Evolutionary conservation across 2,113 vertebrate genomes (phyloP).

Genomic region (Ceratotherium simum): DNA sequence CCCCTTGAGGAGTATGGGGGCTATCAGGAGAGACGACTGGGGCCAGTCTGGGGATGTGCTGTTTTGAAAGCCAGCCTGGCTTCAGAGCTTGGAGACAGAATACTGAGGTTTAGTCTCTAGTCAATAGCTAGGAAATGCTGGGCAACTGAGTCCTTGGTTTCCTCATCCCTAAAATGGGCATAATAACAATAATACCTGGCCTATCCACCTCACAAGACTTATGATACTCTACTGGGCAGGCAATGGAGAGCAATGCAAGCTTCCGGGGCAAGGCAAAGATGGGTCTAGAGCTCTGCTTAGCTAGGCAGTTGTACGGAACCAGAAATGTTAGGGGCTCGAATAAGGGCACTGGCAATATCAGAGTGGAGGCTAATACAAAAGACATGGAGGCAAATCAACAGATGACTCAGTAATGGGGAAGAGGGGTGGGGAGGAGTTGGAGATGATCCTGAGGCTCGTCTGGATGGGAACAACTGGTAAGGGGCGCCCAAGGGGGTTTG

Average conservation of each 20-base stretch:
- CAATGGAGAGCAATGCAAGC: not conserved
- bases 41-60: not conserved
- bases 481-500: not conserved
- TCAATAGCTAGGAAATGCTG: not conserved
- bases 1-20: not conserved
- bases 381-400: not conserved
- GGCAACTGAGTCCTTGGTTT: not conserved
- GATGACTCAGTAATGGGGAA: rapidly evolving
- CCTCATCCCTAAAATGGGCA: not conserved
- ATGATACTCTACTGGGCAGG: not conserved
- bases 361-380: not conserved
- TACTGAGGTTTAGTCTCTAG: not conserved
- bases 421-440: too few relatives aligned
- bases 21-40: not conserved
- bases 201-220: not conserved
- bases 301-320: not conserved
- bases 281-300: not conserved
- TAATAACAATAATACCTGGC: not conserved
- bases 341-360: not conserved
- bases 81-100: not conserved
- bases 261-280: not conserved
- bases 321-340: not conserved
- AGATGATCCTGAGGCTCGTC: not conserved
- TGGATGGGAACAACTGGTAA: not conserved
- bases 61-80: not conserved